Base-by-base conservation (phyloP, 2,797 vertebrate genomes). In the Poecilia picta region DNA sequence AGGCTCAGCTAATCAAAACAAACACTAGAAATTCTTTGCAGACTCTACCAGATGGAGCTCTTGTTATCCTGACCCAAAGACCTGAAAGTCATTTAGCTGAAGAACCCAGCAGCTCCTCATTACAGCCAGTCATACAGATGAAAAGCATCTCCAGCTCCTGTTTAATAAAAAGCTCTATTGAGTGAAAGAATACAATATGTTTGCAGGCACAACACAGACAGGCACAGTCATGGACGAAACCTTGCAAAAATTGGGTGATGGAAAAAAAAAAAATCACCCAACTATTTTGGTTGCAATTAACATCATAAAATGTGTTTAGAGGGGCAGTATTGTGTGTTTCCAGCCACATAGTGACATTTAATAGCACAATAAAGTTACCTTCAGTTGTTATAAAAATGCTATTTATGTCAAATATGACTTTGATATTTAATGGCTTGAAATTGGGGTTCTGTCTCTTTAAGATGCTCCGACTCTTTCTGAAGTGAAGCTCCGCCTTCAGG, bases 191-290 rank as follows among this genome's bases (percentile, higher is more conserved):
- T 75, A 62, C 16, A 6, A 41, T 41, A 41, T 41, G 0, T 23
- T 59, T 51, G 51, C 76, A 23, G 81, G 86, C 83, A 78, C 2
- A 1, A 79, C 81, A 87, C 87, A 91, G 86, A 88, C 2, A 68
- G 70, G 53, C 2, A 82, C 77, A 68, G 68, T 45, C 41, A 71
- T 71, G 25, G 25, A 71, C 6, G 10, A 41, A 68, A 41, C 25
- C 18, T 36, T 0, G 0, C 33, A 8, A 43, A 70, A 25, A n/a
- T 1, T n/a, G 15, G 68, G 41, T 16, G 41, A 45, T 5, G 23
- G 16, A 64, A 36, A 36, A 64, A 23, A 49, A 51, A 51, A 45
- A 45, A 13, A 49, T 20, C 5, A 20, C 18, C 47, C 23, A 53
- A 53, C 23, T 53, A 53, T 53, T 70, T n/a, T 70, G 39, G 66